Percentiles rank a stretch among this genome's conserved stretches.
These are phyloP conservation scores for Cephalopachus bancanus DNA, from an alignment of 2,797 vertebrate genomes.

Conservation along the genomic window DNA sequence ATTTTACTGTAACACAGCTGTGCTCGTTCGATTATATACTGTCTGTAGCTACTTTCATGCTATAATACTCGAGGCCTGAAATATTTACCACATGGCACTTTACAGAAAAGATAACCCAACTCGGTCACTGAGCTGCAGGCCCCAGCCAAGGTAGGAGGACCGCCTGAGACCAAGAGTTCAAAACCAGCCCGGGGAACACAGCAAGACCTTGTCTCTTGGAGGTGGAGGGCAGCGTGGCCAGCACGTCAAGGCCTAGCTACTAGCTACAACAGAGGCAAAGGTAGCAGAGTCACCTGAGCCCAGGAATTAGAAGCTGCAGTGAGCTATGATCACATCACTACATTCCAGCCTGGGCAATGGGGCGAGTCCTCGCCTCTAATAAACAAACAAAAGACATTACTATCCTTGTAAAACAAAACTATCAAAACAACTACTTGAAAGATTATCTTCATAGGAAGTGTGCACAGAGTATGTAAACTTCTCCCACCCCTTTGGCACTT, in stretches of 20 bases:
- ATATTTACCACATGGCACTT: not conserved
- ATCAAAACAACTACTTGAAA: not conserved
- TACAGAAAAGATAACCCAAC: not conserved
- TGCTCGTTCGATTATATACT: not conserved
- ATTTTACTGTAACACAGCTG: not conserved
- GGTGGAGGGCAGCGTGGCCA: too few species aligned
- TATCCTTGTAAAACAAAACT: slow-evolving; percentile 6
- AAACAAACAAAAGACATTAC: not conserved
- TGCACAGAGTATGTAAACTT: not conserved
- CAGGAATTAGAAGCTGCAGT: not conserved
- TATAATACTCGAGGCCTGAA: not conserved
- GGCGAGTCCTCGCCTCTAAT: too few species aligned
- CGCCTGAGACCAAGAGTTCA: not conserved
- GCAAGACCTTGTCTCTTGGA: too few species aligned
- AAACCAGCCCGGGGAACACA: not conserved
- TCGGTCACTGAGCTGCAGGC: not conserved
- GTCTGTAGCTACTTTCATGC: not conserved
- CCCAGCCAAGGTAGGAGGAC: not conserved
- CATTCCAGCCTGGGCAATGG: not conserved
- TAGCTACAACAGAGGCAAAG: not conserved
- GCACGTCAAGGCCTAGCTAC: not conserved
- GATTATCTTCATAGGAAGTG: not conserved
- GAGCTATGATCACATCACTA: not conserved
- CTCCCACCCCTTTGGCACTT: not conserved
- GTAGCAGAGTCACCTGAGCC: not conserved